Percentiles rank a stretch among this genome's conserved stretches.
phyloP scores from a whole-genome alignment of 2,113 vertebrate species.

The Perccottus glenii region DNA sequence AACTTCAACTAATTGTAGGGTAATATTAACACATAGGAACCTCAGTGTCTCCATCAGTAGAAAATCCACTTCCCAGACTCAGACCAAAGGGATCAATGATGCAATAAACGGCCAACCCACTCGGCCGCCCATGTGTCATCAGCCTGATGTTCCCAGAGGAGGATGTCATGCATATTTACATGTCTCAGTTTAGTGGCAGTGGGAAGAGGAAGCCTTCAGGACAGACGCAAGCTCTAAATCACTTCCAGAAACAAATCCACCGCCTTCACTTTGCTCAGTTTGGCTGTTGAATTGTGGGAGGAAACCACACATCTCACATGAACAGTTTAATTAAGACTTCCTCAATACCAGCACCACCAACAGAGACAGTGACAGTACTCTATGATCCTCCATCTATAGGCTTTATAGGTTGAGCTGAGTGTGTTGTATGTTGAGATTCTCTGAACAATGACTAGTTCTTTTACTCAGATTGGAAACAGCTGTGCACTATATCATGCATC shows the following conservation, averaged over 20 bases:
- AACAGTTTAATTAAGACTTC: slow-evolving; percentile 51
- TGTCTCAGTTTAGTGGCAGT: background rate
- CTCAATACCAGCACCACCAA: slow-evolving; percentile 28
- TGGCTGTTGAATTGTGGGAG: slow-evolving; percentile 25
- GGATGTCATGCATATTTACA: slow-evolving; percentile 3
- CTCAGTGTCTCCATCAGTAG: background rate
- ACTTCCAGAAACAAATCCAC: slow-evolving; percentile 18
- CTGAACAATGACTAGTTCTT: too few relatives aligned
- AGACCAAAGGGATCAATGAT: background rate
- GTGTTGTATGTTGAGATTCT: too few relatives aligned
- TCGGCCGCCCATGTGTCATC: background rate
- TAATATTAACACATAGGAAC: background rate
- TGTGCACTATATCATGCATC: too few relatives aligned
- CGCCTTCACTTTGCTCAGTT: slow-evolving; percentile 21
- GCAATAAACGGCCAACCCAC: slow-evolving; percentile 2
- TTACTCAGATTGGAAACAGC: too few relatives aligned
- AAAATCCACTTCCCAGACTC: background rate
- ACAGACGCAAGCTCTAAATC: slow-evolving; percentile 16
- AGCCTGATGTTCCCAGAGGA: too few relatives aligned
- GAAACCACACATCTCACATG: slow-evolving; percentile 24
- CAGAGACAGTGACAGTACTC: slow-evolving; percentile 33
- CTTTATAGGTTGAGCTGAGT: too few relatives aligned
- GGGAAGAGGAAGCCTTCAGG: background rate
- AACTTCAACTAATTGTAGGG: too few relatives aligned
- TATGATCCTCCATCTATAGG: too few relatives aligned